These are phyloP conservation scores for Setipinna tenuifilis DNA, from an alignment of 2,797 vertebrate species.

Conservation along the genomic window DNA sequence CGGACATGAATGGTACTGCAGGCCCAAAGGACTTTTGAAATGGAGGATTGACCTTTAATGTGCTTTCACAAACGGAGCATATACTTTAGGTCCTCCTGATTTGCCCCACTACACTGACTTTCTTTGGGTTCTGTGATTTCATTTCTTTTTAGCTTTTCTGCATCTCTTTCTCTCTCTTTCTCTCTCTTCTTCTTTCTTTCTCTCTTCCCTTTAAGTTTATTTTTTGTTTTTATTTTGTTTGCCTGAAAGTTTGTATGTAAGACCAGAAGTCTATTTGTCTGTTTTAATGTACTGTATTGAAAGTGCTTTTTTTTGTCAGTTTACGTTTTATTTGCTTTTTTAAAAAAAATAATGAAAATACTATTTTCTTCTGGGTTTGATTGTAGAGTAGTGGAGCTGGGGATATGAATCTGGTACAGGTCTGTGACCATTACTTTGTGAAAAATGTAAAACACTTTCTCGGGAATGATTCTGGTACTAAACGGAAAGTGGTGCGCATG, in stretches of 20 bases:
- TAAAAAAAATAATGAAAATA: constrained; percentile 28
- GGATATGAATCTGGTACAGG: constrained; percentile 44
- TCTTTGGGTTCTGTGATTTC: constrained; percentile 33
- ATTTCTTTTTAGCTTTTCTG: constrained; percentile 20
- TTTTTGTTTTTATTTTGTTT: not conserved
- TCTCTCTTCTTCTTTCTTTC: constrained; percentile 22
- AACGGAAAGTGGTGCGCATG: constrained; percentile 36
- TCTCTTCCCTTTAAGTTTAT: constrained; percentile 1
- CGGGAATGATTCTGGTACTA: constrained; percentile 40
- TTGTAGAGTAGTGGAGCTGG: constrained; percentile 35
- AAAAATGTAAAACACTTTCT: constrained; percentile 39
- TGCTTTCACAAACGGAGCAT: not conserved
- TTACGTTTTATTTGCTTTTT: constrained; percentile 40
- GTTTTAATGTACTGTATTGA: constrained; percentile 38
- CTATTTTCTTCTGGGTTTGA: constrained; percentile 24
- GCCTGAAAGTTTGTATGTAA: constrained; percentile 30
- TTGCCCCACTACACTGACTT: constrained; percentile 25
- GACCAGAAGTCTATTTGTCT: constrained; percentile 26
- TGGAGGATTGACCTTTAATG: constrained; percentile 32
- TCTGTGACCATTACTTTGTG: constrained; percentile 44
- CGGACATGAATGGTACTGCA: constrained; percentile 8
- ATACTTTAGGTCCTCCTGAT: not conserved
- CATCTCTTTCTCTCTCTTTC: not conserved
- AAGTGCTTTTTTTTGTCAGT: constrained; percentile 49
- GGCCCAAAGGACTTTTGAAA: constrained; percentile 33